phyloP scores from a whole-genome alignment of 2,888 invertebrate species.

The Laspeyria flexula region DNA sequence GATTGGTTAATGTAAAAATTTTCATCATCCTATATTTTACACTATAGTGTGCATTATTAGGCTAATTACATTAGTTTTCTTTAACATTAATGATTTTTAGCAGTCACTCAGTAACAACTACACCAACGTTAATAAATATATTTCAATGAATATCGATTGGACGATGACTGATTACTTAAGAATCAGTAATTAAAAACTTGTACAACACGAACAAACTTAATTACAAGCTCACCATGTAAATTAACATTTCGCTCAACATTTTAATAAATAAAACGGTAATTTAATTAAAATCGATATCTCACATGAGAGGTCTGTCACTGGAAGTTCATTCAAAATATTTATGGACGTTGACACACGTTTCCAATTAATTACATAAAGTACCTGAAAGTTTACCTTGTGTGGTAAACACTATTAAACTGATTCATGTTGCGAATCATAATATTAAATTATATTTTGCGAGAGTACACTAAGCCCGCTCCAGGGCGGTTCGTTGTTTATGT shows the following conservation, averaged over 20 bases:
- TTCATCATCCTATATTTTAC: too few relatives aligned
- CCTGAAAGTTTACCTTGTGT: constrained; percentile 20
- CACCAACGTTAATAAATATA: too few relatives aligned
- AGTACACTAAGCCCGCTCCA: neutral
- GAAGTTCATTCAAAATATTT: constrained; percentile 31
- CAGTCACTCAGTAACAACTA: too few relatives aligned
- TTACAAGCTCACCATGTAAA: neutral
- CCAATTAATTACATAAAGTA: constrained; percentile 30
- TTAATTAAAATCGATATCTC: constrained; percentile 18
- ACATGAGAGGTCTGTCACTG: constrained; percentile 4
- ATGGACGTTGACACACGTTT: constrained; percentile 19
- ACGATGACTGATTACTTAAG: too few relatives aligned
- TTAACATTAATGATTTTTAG: too few relatives aligned
- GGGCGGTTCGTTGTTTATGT: neutral
- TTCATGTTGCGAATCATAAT: neutral
- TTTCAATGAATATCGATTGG: too few relatives aligned
- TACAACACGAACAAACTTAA: neutral
- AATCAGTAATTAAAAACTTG: too few relatives aligned
- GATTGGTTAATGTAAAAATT: too few relatives aligned
- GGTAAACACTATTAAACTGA: constrained; percentile 16
- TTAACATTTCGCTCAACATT: neutral
- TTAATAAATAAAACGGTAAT: constrained; percentile 4
- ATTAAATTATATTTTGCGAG: neutral
- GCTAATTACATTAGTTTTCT: too few relatives aligned
- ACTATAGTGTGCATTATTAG: too few relatives aligned